Base-by-base conservation (phyloP, 2,797 vertebrate species). In the Chrysolophus pictus region DNA sequence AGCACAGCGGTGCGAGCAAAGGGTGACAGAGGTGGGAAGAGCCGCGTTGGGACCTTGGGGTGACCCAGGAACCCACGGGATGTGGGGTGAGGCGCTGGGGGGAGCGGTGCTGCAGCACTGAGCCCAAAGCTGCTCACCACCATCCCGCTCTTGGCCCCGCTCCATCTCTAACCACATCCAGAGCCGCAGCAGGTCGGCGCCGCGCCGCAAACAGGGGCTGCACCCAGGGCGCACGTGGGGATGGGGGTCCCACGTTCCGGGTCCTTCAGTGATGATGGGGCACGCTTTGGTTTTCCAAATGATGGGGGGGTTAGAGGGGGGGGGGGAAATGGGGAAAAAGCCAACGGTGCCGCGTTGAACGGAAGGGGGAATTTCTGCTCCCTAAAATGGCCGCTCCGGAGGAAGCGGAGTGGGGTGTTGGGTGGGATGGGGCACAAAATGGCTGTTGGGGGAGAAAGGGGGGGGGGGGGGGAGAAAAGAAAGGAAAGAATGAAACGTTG, bases 111-210 rank as follows among this genome's bases (percentile, higher is more conserved):
- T 1, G 0, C 0, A 1, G 84, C 62, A 37, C 79, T 8, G 14
- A 24, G 73, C 70, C 94, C 88, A 80, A 29, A 74, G 69, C 81
- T 46, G 4, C 84, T 10, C 63, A 92, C 53, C 83, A 12, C 71
- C n/a, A 2, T 87, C 84, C 90, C 35, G 13, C 10, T 21, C 90
- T 94, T 91, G 91, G 95, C 94, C 2, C 0, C 8, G 77, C 78
- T 96, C 95, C 92, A 88, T 46, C 11, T 0, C 85, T 90, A 95
- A 95, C 85, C 88, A 83, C 83, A 94, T 95, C 94, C 95, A 96
- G 94, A 94, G 87, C 90, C 0, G 2, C 24, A 6, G 21, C 46
- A 17, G 19, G 10, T 21, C 18, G 46, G 44, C 18, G 44, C 44
- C 22, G 44, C 19, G 46, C 46, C 46, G 47, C 47, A 6, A 16